These are phyloP conservation scores for Lagenorhynchus albirostris DNA, from an alignment of 2,113 vertebrate species.

Conservation along the genomic window DNA sequence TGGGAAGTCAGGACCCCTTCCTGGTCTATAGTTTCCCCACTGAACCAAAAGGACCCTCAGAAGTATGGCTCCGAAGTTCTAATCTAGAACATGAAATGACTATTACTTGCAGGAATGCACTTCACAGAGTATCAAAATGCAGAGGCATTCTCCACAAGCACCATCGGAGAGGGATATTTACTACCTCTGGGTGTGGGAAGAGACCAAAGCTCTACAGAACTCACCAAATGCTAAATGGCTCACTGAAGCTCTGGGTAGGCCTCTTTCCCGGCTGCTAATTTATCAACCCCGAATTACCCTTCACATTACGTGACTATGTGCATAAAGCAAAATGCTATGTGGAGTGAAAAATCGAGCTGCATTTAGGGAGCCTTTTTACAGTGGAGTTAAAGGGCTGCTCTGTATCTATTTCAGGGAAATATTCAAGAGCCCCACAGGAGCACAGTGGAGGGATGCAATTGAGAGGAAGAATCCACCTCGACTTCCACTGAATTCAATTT, in stretches of 20 bases:
- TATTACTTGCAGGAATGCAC: constrained; percentile 31
- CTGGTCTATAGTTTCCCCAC: not conserved
- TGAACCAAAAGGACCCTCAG: not conserved
- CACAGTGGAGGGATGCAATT: not conserved
- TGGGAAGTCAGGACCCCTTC: not conserved
- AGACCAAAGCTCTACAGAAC: constrained; percentile 66
- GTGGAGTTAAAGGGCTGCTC: constrained; percentile 63
- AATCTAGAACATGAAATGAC: constrained; percentile 31
- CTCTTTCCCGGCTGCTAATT: constrained; percentile 75
- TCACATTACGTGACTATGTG: constrained; percentile 72
- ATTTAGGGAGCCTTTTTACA: constrained; percentile 68
- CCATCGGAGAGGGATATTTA: constrained; percentile 55
- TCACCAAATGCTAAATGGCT: constrained; percentile 76
- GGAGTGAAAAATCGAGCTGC: constrained; percentile 29
- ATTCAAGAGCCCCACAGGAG: not conserved
- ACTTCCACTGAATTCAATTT: not conserved
- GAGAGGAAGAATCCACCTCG: not conserved
- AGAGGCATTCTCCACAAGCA: constrained; percentile 13
- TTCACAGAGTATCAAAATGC: not conserved
- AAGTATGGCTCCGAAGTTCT: not conserved
- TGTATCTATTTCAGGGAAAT: constrained; percentile 55
- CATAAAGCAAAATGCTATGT: constrained; percentile 74
- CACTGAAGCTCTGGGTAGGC: constrained; percentile 68
- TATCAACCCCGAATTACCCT: constrained; percentile 76
- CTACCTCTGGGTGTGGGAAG: constrained; percentile 62